These are phyloP conservation scores for Littorina saxatilis DNA, from an alignment of 1,140 invertebrate species.

Conservation along the genomic window DNA sequence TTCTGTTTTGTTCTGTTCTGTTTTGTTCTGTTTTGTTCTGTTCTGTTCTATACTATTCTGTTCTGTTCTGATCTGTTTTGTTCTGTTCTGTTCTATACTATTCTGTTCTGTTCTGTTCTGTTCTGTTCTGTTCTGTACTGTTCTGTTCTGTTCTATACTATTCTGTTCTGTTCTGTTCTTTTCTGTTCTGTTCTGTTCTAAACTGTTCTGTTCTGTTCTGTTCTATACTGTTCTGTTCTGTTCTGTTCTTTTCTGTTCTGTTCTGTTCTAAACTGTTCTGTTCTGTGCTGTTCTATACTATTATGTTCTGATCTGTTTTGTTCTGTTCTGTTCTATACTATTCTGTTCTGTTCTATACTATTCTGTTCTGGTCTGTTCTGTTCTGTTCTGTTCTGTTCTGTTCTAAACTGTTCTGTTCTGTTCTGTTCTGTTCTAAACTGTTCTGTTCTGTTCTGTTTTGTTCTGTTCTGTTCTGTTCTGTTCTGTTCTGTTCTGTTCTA, in stretches of 20 bases:
- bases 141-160: background rate
- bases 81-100: background rate
- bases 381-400: too few relatives aligned
- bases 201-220: background rate
- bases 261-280: background rate
- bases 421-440: too few relatives aligned
- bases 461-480: too few relatives aligned
- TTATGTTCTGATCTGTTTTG: background rate
- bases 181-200: background rate
- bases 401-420: too few relatives aligned
- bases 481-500: too few relatives aligned
- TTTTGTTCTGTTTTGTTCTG: background rate
- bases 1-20: too few relatives aligned
- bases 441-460: too few relatives aligned
- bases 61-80: background rate
- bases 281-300: background rate
- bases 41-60: slow-evolving; percentile 3
- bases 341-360: background rate
- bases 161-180: background rate
- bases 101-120: background rate
- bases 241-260: slow-evolving; percentile 6
- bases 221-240: background rate
- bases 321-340: background rate
- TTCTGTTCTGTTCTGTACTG: background rate
- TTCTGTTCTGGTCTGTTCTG: too few relatives aligned